Evolutionary conservation across 2,113 vertebrate genomes (phyloP).

Genomic region (Nothobranchius kuhntae): DNA sequence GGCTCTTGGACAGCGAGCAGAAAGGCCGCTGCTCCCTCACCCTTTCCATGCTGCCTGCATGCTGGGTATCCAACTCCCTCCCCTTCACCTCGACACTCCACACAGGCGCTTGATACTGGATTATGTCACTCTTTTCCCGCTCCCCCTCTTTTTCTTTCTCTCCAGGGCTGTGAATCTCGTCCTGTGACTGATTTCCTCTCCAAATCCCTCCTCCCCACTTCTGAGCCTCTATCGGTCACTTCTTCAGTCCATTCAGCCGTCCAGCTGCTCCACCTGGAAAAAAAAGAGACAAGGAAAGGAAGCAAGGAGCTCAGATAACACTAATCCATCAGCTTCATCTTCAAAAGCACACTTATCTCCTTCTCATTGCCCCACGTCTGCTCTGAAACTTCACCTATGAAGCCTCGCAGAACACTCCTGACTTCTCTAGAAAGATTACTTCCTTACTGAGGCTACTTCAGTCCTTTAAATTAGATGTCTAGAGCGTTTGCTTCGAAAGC

Average conservation of each 20-base stretch:
- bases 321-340: slow-evolving; percentile 76
- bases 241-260: slow-evolving; percentile 57
- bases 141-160: slow-evolving; percentile 8
- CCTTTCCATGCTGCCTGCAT: slow-evolving; percentile 97
- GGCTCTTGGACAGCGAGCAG: slow-evolving; percentile 96
- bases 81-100: slow-evolving; percentile 64
- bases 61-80: slow-evolving; percentile 80
- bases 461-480: background rate
- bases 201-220: slow-evolving; percentile 28
- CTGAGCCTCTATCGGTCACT: slow-evolving; percentile 41
- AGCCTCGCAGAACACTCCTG: slow-evolving; percentile 31
- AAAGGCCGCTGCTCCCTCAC: slow-evolving; percentile 97
- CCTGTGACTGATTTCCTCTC: slow-evolving; percentile 5
- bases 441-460: background rate
- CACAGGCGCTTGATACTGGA: slow-evolving; percentile 50
- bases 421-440: slow-evolving; percentile 33
- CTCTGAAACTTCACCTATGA: slow-evolving; percentile 48
- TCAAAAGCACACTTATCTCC: slow-evolving; percentile 69
- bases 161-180: slow-evolving; percentile 24
- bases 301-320: slow-evolving; percentile 68
- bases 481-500: background rate
- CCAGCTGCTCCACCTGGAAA: slow-evolving; percentile 55
- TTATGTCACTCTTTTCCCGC: slow-evolving; percentile 36
- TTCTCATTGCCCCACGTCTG: slow-evolving; percentile 24
- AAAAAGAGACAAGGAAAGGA: slow-evolving; percentile 53